Evolutionary conservation across 30 jellyfish, hydroid and myxozoan genomes (phyloP), one percentile per base, ranked within the genome.

Genomic region (Kudoa iwatai): DNA sequence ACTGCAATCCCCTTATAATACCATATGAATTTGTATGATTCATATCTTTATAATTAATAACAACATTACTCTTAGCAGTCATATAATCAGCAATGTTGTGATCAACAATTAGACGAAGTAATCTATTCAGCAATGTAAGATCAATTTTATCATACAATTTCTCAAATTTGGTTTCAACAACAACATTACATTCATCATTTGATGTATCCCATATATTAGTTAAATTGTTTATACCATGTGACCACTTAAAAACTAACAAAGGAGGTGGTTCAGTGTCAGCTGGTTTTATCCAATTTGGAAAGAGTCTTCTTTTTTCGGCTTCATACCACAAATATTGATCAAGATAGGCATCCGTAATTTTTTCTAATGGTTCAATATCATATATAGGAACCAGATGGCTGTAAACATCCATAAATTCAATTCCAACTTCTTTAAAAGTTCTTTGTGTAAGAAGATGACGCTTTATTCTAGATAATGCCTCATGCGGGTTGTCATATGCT

Each of bases 201-300:
- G 40, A 33, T 3, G 83, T 34, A 23, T 69, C 91, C 91, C 91
- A 69, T n/a, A 69, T 86, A 48, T 69, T 86, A 34, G 59, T 85
- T 11, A 69, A 41, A 40, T 69, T 69, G 58, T 69, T 69, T 43
- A 69, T 69, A 68, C 92, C 92, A 50, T 71, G 92, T 40, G 86
- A 71, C 92, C 92, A 71, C 50, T 71, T 71, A 84, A 59, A 71
- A 20, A 60, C 84, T 23, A 71, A 62, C 9, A 71, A 54, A 0
- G 92, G 92, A 0, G 92, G 92, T 24, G 92, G 92, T 22, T 71
- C 92, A 7, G 92, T 71, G 26, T 71, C 92, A 0, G 92, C 71
- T 25, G 92, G 92, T 44, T 71, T 71, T 0, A 71, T 71, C 92
- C 92, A 71, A 4, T 86, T 86, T 2, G 92, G 92, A 47, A 71